Evolutionary conservation across 2,888 invertebrate species (phyloP), one percentile per base, ranked within the genome.

Genomic region (Drosophila rubida): DNA sequence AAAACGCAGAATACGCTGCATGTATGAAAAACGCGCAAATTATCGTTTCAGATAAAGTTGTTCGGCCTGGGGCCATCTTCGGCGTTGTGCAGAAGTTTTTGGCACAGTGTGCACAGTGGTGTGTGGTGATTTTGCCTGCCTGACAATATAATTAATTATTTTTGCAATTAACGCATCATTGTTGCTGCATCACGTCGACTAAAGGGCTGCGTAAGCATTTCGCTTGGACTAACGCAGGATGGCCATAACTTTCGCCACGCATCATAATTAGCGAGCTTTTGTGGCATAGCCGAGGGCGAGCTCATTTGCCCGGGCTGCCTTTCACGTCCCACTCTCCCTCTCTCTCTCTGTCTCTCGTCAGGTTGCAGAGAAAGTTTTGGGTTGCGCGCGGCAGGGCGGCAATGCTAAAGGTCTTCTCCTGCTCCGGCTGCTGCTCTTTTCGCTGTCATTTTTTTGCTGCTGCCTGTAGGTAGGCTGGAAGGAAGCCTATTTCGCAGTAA

Each of bases 111-210:
- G 58, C 58, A 16, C 11, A 49, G 27, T 42, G 23, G 23, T n/a
- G 14, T 48, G 48, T 19, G 25, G 44, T 44, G 60, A 37, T 9
- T 9, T 27, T 50, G 62, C 68, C 25, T 42, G 63, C 60, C 25
- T 39, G 49, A 59, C 50, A 70, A 78, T 67, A 69, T 84, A 81
- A 85, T 86, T 86, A 86, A 85, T 86, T 85, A 85, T 86, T 80
- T 85, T 76, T 73, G 81, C 86, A 86, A 85, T 85, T 86, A 85
- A 80, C 68, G 74, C 69, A 54, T 68, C 78, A 81, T 86, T 84
- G 80, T 85, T 84, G 83, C 85, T 73, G 75, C 75, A 85, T 84
- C 85, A 84, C 69, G 69, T 79, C 62, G 73, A 54, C 61, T 54
- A 75, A 82, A 74, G 61, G 78, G 72, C 69, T 69, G 60, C 61